Percentiles rank a stretch among this genome's conserved stretches.
These are phyloP conservation scores for Rhopilema esculentum DNA, from an alignment of 30 jellyfish, hydroid and myxozoan species.

Conservation along the genomic window DNA sequence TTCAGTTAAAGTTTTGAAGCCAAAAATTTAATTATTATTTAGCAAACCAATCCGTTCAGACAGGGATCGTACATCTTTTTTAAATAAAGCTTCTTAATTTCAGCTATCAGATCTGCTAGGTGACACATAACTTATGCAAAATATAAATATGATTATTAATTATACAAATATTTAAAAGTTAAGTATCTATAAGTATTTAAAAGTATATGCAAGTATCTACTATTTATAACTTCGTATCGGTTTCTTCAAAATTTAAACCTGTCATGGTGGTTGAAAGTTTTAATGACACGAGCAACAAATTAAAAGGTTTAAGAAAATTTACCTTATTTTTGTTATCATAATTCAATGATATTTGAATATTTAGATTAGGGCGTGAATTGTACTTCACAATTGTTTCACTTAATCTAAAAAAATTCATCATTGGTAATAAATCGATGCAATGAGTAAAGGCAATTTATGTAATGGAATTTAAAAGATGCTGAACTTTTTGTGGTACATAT, in stretches of 20 bases:
- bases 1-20: no score
- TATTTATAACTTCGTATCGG: no score
- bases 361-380: not conserved
- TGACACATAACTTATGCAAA: no score
- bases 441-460: conserved; percentile 39
- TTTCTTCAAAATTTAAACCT: not conserved
- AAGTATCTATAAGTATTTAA: no score
- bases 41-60: no score
- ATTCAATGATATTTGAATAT: not conserved
- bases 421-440: conserved; percentile 13
- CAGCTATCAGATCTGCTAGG: no score
- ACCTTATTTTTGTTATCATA: not conserved
- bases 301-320: not conserved
- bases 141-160: no score
- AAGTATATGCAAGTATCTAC: no score
- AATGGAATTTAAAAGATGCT: conserved; percentile 27
- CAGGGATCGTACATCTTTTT: no score
- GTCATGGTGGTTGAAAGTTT: not conserved
- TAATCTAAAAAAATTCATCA: not conserved
- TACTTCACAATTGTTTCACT: not conserved
- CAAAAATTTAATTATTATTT: no score
- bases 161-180: no score
- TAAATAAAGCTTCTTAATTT: no score
- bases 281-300: not conserved
- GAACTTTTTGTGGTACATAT: conserved; percentile 24